Evolutionary conservation across 2,113 vertebrate species (phyloP).

Genomic region (Anarrhichthys ocellatus): DNA sequence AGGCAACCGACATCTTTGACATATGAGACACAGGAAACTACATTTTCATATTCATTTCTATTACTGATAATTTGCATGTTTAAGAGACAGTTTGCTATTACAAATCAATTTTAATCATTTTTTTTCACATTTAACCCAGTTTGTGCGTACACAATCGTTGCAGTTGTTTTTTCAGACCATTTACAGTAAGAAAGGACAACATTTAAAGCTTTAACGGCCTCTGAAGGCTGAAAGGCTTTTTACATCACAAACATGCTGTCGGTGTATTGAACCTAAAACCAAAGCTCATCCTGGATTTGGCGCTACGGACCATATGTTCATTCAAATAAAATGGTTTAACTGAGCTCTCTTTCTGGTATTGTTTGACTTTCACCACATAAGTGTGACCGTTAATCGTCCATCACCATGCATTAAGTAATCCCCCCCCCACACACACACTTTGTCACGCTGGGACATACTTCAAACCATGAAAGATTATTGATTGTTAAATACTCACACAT

Average conservation of each 20-base stretch:
- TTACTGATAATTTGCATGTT: background rate
- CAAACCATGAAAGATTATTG: background rate
- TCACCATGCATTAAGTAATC: background rate
- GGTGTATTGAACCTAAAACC: background rate
- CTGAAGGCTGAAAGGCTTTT: too few species aligned
- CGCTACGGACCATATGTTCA: background rate
- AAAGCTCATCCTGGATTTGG: background rate
- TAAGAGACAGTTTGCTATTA: background rate
- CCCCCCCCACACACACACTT: too few species aligned
- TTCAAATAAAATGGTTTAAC: background rate
- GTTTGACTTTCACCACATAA: background rate
- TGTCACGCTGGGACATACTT: background rate
- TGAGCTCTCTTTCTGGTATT: background rate
- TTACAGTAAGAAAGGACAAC: background rate
- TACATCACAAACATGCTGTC: background rate
- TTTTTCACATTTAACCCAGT: background rate
- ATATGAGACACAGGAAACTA: background rate
- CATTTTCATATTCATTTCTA: background rate
- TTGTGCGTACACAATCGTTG: background rate
- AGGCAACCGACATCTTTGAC: background rate
- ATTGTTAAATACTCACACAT: background rate
- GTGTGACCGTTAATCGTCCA: background rate
- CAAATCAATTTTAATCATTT: background rate
- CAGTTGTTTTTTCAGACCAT: background rate
- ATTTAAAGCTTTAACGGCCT: background rate